phyloP scores from a whole-genome alignment of 2,888 invertebrate species.

The Agonopterix subpropinquella region DNA sequence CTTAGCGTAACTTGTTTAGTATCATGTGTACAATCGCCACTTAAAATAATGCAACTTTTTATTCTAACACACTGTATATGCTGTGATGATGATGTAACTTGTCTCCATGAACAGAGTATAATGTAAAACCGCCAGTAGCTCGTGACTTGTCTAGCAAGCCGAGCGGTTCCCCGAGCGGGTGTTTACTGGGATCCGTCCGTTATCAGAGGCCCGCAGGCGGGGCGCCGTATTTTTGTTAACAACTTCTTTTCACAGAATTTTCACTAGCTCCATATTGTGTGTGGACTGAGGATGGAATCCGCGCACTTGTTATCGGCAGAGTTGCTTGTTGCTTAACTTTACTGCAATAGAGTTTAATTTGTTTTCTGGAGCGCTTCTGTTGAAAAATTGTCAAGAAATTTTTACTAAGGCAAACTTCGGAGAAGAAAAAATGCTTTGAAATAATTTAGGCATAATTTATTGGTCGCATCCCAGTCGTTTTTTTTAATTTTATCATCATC shows the following conservation, averaged over 20 bases:
- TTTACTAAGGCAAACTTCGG: no score
- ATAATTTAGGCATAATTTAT: no score
- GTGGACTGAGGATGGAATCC: constrained; percentile 33
- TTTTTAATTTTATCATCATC: no score
- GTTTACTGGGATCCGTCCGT: constrained; percentile 50
- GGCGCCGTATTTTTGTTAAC: constrained; percentile 68
- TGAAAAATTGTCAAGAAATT: no score
- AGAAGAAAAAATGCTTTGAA: no score
- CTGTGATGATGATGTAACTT: no score
- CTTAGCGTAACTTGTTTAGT: no score
- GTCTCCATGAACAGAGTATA: no score
- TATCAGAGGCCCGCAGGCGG: constrained; percentile 64
- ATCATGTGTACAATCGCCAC: no score
- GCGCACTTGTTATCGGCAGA: not conserved
- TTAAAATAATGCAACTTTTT: no score
- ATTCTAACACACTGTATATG: no score
- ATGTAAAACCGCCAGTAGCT: constrained; percentile 1
- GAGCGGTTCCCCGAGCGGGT: constrained; percentile 32
- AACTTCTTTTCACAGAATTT: constrained; percentile 66
- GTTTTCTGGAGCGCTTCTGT: not conserved
- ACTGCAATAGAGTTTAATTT: not conserved
- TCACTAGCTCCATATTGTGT: constrained; percentile 42
- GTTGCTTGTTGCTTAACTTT: not conserved
- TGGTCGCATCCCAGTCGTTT: no score
- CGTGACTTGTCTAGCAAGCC: constrained; percentile 17